Percentiles rank a stretch among this genome's conserved stretches.
phyloP scores from a whole-genome alignment of 1,140 invertebrate genomes.

The Neodiprion virginianus region DNA sequence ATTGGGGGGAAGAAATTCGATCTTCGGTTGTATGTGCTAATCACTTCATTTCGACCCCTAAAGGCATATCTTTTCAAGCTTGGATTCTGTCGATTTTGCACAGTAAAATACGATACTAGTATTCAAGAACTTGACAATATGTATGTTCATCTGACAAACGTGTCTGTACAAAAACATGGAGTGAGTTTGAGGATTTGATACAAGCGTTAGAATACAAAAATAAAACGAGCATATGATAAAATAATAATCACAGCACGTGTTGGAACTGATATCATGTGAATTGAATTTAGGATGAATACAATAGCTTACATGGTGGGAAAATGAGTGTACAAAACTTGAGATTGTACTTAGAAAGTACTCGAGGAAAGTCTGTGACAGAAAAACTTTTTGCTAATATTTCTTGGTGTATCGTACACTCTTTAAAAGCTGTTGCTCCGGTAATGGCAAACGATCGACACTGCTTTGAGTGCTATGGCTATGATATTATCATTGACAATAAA shows the following conservation, averaged over 20 bases:
- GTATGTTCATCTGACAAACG: constrained; percentile 88
- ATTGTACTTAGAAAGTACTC: constrained; percentile 88
- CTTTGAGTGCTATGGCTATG: constrained; percentile 86
- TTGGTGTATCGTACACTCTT: constrained; percentile 88
- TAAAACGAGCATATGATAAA: not conserved
- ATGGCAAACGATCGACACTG: constrained; percentile 82
- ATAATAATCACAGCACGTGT: not conserved
- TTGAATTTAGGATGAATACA: constrained; percentile 84
- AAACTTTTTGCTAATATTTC: constrained; percentile 84
- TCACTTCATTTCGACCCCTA: constrained; percentile 86
- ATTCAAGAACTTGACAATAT: constrained; percentile 82
- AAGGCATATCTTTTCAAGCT: constrained; percentile 78
- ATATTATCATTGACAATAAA: constrained; percentile 87
- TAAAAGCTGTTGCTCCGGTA: constrained; percentile 79
- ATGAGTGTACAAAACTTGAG: constrained; percentile 91
- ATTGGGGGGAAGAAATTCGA: constrained; percentile 93
- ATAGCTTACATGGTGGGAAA: constrained; percentile 93
- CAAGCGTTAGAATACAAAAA: constrained; percentile 20
- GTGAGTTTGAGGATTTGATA: constrained; percentile 59
- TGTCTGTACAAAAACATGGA: constrained; percentile 87
- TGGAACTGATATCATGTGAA: constrained; percentile 21
- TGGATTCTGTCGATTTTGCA: constrained; percentile 88
- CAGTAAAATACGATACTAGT: constrained; percentile 77
- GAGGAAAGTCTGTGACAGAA: constrained; percentile 87
- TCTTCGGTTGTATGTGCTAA: constrained; percentile 82